These are phyloP conservation scores for Dolichomitus sp. DNA, from an alignment of 2,888 invertebrate genomes.

Conservation along the genomic window DNA sequence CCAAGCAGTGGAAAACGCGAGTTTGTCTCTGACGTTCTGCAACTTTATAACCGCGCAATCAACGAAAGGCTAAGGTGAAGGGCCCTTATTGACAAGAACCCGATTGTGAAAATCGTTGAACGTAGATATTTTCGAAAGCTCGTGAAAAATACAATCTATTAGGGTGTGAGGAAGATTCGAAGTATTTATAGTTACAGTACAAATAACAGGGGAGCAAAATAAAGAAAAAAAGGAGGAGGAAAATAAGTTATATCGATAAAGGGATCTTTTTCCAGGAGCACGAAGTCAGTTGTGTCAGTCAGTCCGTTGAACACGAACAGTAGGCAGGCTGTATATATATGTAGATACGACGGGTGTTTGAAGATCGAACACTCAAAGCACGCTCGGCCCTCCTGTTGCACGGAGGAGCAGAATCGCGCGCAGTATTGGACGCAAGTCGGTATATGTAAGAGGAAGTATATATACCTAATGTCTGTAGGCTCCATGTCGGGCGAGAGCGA, in stretches of 20 bases:
- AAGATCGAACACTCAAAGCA: conserved; percentile 73
- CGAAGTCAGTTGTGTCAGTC: conserved; percentile 11
- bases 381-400: conserved; percentile 67
- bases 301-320: not conserved
- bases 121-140: not conserved
- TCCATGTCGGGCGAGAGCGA: not conserved
- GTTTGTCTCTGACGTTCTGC: not conserved
- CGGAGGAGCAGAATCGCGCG: conserved; percentile 36
- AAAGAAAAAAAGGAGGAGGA: not conserved
- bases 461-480: conserved; percentile 20
- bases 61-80: not conserved
- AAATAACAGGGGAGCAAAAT: not conserved
- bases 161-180: not conserved
- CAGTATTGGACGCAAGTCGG: conserved; percentile 43
- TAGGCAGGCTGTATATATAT: conserved; percentile 24
- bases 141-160: not conserved
- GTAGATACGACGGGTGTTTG: conserved; percentile 57
- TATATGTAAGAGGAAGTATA: conserved; percentile 5
- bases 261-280: not conserved
- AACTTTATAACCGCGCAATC: not conserved
- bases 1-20: not conserved
- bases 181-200: not conserved
- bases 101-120: not conserved
- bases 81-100: not conserved
- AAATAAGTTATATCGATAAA: conserved; percentile 22